phyloP scores from a whole-genome alignment of 2,113 vertebrate species.

The Phylloscopus whistleri region DNA sequence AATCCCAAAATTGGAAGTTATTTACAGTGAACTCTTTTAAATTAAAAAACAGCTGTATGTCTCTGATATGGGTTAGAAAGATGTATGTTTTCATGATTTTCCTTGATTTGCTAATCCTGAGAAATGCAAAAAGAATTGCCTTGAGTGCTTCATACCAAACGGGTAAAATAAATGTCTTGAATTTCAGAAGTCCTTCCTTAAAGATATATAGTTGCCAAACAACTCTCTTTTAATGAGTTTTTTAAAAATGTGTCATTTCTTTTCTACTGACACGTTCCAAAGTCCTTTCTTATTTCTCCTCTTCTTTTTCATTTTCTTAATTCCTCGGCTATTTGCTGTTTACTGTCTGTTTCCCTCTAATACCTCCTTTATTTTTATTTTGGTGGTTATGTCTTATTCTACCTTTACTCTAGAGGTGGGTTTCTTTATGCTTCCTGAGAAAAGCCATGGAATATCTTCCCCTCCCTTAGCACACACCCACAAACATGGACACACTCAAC shows the following conservation, averaged over 20 bases:
- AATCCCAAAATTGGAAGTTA: background rate
- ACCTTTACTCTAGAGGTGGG: background rate
- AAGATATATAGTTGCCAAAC: background rate
- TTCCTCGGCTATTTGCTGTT: background rate
- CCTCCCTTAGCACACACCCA: background rate
- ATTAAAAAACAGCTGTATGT: background rate
- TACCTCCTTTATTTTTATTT: background rate
- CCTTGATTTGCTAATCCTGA: background rate
- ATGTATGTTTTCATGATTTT: background rate
- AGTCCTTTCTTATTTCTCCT: background rate
- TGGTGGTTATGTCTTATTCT: background rate
- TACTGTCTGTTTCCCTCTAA: background rate
- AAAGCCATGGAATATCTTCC: background rate
- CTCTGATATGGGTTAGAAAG: background rate
- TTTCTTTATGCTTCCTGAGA: background rate
- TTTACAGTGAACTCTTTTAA: background rate
- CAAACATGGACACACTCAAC: accelerated
- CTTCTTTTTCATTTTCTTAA: background rate
- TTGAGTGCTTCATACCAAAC: background rate
- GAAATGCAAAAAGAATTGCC: background rate
- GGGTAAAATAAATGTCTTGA: background rate
- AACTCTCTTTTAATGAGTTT: background rate
- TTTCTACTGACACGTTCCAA: background rate
- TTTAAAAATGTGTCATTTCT: background rate
- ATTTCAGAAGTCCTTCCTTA: background rate